Evolutionary conservation across 2,888 invertebrate species (phyloP).

Genomic region (Platerodrilus igneus): DNA sequence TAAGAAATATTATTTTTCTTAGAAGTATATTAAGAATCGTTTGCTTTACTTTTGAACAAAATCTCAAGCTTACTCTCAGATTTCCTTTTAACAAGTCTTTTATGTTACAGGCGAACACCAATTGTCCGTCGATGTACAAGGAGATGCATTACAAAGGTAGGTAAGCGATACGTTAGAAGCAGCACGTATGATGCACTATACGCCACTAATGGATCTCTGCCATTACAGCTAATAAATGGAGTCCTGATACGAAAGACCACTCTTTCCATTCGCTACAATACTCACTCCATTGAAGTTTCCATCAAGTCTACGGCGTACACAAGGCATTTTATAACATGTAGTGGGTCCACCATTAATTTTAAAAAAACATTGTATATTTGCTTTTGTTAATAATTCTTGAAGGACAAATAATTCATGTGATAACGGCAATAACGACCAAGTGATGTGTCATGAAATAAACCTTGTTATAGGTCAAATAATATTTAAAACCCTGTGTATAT

Average conservation of each 20-base stretch:
- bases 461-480: conserved; percentile 6
- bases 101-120: conserved; percentile 57
- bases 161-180: conserved; percentile 21
- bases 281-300: conserved; percentile 32
- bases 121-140: conserved; percentile 84
- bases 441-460: conserved; percentile 32
- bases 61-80: too few relatives aligned
- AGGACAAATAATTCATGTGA: conserved; percentile 38
- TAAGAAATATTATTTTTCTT: too few relatives aligned
- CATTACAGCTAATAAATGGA: conserved; percentile 49
- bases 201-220: conserved; percentile 41
- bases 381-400: conserved; percentile 24
- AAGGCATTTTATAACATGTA: conserved; percentile 12
- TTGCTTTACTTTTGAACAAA: too few relatives aligned
- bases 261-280: conserved; percentile 40
- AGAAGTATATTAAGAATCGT: too few relatives aligned
- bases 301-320: conserved; percentile 18
- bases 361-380: conserved; percentile 19
- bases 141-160: conserved; percentile 85
- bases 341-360: conserved; percentile 18
- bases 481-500: conserved; percentile 7
- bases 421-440: conserved; percentile 45
- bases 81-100: conserved; percentile 14
- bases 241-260: conserved; percentile 43
- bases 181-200: conserved; percentile 29